Evolutionary conservation across 1,140 invertebrate species (phyloP).

Genomic region (Bombus waltoni): DNA sequence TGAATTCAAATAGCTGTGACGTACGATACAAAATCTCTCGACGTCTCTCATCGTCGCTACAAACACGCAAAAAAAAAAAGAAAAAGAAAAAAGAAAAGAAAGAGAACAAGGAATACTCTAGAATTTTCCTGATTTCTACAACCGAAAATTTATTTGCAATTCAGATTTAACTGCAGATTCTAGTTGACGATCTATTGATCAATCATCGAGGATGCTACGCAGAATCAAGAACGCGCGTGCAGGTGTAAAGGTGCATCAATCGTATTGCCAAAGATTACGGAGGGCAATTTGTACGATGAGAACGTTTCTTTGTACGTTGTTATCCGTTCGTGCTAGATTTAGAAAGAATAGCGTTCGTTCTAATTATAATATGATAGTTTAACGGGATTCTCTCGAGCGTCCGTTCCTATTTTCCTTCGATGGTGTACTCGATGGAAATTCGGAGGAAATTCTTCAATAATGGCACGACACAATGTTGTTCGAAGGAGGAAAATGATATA

Average conservation of each 20-base stretch:
- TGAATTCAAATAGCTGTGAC: slow-evolving; percentile 60
- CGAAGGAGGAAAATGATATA: no score
- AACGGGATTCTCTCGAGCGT: not conserved
- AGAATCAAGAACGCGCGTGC: not conserved
- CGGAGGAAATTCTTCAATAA: not conserved
- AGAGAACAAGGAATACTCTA: no score
- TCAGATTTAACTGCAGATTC: no score
- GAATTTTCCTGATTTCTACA: no score
- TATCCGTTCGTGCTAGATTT: not conserved
- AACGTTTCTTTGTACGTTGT: slow-evolving; percentile 5
- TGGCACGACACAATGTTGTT: not conserved
- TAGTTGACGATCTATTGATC: not conserved
- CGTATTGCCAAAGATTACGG: slow-evolving; percentile 7
- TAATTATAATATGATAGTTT: not conserved
- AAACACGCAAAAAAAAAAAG: not conserved
- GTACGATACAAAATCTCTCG: slow-evolving; percentile 52
- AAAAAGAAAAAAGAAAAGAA: no score
- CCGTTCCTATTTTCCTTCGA: not conserved
- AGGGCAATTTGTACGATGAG: not conserved
- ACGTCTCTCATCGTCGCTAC: not conserved
- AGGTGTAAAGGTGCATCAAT: not conserved
- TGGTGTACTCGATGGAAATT: not conserved
- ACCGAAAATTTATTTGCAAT: no score
- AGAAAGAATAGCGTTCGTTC: not conserved
- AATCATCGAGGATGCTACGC: not conserved